Conservation (phyloP, 1,140 invertebrate genomes). For the Dysdera silvatica region DNA sequence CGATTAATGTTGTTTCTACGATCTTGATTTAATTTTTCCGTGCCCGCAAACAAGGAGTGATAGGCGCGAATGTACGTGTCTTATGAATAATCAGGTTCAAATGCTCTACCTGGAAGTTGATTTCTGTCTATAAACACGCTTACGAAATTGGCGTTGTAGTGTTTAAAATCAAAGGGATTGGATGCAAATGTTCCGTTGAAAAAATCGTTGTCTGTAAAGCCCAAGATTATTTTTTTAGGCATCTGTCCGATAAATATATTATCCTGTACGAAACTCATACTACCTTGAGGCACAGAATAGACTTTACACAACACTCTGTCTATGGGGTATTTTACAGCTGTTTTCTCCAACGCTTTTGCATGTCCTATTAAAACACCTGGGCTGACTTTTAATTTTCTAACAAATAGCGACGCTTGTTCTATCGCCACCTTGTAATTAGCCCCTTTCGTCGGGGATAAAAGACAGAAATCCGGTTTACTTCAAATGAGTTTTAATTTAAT, state of each 20-base stretch:
- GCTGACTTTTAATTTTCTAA: background rate
- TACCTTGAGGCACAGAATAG: no score
- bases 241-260: no score
- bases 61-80: background rate
- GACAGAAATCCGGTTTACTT: slow-evolving; percentile 13
- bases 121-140: background rate
- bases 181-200: no score
- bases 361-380: background rate
- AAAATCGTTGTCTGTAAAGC: no score
- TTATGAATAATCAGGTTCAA: background rate
- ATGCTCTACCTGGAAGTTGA: background rate
- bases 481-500: slow-evolving; percentile 8
- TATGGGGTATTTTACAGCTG: slow-evolving; percentile 1
- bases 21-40: background rate
- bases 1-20: background rate
- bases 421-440: background rate
- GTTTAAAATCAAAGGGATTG: background rate
- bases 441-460: background rate
- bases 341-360: slow-evolving; percentile 7
- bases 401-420: background rate
- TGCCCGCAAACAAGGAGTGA: background rate
- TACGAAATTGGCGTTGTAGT: background rate
- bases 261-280: no score
- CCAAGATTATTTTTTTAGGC: no score
- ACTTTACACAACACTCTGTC: background rate